Conservation (phyloP, 2,888 invertebrate genomes). For the Campoplex capitator region DNA sequence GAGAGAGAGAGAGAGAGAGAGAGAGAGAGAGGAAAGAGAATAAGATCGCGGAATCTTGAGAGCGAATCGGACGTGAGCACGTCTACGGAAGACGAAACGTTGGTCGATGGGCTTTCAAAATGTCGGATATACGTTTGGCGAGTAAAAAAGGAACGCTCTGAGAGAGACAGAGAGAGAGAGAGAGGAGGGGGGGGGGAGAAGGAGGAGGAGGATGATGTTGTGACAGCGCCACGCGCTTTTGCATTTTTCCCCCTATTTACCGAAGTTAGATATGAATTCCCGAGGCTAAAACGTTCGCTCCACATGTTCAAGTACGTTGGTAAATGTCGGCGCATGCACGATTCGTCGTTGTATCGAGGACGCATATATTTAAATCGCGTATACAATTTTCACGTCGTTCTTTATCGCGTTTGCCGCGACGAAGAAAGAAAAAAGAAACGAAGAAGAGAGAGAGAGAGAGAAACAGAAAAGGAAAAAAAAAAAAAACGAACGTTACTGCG, state of each 20-base stretch:
- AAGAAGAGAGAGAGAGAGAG: neutral
- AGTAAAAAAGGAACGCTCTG: neutral
- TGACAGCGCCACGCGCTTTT: slow-evolving; percentile 52
- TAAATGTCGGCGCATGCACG: neutral
- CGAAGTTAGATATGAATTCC: neutral
- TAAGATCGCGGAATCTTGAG: neutral
- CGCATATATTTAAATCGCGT: neutral
- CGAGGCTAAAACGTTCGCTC: slow-evolving; percentile 2
- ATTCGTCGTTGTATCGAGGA: neutral
- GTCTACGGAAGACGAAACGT: neutral
- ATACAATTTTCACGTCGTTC: neutral
- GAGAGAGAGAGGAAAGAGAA: neutral
- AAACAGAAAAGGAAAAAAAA: neutral
- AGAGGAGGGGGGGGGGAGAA: neutral
- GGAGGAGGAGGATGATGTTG: slow-evolving; percentile 22
- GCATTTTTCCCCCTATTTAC: slow-evolving; percentile 6
- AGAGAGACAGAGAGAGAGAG: no score
- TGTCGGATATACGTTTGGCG: slow-evolving; percentile 19
- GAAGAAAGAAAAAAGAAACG: neutral
- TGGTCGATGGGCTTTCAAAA: slow-evolving; percentile 35
- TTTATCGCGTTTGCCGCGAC: neutral
- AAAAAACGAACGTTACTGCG: slow-evolving; percentile 11
- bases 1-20: no score
- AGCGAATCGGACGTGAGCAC: slow-evolving; percentile 13
- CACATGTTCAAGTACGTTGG: neutral